These are phyloP conservation scores for Buathra laborator DNA, from an alignment of 2,888 invertebrate species.

Conservation along the genomic window DNA sequence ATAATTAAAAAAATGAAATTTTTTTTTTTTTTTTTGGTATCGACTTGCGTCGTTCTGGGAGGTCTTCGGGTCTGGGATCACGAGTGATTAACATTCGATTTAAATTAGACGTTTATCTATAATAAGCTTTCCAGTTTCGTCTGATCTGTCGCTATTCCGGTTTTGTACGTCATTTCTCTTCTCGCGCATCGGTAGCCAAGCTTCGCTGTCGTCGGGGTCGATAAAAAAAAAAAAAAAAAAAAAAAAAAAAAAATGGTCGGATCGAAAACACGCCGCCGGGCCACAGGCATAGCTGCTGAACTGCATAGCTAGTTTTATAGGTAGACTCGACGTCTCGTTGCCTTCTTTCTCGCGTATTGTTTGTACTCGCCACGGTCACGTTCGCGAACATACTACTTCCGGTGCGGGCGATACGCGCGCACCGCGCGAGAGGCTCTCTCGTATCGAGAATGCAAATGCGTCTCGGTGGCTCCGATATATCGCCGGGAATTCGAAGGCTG, in stretches of 20 bases:
- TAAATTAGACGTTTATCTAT: slow-evolving; percentile 50
- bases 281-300: neutral
- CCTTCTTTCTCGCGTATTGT: slow-evolving; percentile 74
- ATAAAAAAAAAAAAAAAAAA: neutral
- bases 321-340: slow-evolving; percentile 18
- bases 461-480: slow-evolving; percentile 71
- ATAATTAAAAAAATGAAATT: slow-evolving; percentile 4
- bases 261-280: slow-evolving; percentile 7
- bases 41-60: too few species aligned
- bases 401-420: slow-evolving; percentile 75
- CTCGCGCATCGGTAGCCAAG: neutral
- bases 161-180: slow-evolving; percentile 41
- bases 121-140: neutral
- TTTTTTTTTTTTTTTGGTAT: neutral
- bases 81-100: slow-evolving; percentile 53
- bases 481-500: slow-evolving; percentile 63
- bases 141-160: slow-evolving; percentile 26
- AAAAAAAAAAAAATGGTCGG: slow-evolving; percentile 30
- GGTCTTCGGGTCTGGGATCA: slow-evolving; percentile 44
- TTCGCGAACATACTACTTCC: slow-evolving; percentile 81
- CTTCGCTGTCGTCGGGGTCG: neutral
- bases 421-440: slow-evolving; percentile 59
- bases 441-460: slow-evolving; percentile 80
- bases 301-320: neutral
- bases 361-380: slow-evolving; percentile 80